Conservation (phyloP, 2,113 vertebrate species). For the Peromyscus californicus region DNA sequence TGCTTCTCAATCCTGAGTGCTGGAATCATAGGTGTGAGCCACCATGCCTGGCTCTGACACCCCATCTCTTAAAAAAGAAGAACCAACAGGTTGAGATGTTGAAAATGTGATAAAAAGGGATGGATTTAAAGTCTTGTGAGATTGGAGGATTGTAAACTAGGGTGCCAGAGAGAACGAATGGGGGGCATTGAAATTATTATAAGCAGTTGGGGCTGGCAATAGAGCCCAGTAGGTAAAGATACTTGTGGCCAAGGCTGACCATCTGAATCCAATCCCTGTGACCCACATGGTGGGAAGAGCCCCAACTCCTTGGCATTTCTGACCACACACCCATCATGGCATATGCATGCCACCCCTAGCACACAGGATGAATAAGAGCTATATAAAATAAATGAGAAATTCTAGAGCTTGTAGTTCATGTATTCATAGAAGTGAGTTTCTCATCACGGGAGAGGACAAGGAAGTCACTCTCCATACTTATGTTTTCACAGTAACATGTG, state of each 20-base stretch:
- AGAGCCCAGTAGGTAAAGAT: background rate
- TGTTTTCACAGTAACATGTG: background rate
- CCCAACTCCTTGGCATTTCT: background rate
- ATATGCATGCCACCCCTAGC: too few relatives aligned
- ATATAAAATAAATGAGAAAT: background rate
- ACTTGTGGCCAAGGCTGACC: background rate
- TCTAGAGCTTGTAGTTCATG: background rate
- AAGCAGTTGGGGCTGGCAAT: background rate
- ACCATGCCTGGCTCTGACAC: background rate
- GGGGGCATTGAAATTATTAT: background rate
- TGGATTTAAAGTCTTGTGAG: constrained; percentile 24
- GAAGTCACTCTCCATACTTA: background rate
- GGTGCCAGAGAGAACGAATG: background rate
- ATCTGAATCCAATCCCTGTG: background rate
- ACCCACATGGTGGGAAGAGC: background rate
- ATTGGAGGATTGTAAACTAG: background rate
- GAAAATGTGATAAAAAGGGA: constrained; percentile 14
- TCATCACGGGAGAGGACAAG: background rate
- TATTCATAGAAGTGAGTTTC: constrained; percentile 22
- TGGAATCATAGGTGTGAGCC: background rate
- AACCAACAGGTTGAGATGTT: background rate
- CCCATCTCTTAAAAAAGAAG: background rate
- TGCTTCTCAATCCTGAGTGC: background rate
- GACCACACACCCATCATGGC: background rate
- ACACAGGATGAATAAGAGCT: background rate